Conservation (phyloP, 2,888 invertebrate genomes). For the Amblyjoppa proteus region DNA sequence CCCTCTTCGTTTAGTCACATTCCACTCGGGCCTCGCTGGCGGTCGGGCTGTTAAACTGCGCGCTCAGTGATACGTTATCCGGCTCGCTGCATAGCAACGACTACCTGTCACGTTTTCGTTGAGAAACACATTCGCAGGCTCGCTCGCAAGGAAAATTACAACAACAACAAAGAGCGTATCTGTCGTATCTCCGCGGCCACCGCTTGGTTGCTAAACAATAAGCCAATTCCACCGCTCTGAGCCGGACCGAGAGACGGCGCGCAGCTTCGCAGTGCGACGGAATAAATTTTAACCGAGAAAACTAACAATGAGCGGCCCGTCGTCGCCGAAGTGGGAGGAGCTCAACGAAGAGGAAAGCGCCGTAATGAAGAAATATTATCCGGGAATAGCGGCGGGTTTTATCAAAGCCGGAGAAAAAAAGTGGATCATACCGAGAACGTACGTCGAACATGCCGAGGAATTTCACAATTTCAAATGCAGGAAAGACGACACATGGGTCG, state of each 20-base stretch:
- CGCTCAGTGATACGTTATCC: constrained; percentile 1
- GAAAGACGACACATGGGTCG: not conserved
- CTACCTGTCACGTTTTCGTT: not conserved
- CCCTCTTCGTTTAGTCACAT: constrained; percentile 4
- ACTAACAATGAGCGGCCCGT: not conserved
- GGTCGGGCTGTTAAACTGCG: not conserved
- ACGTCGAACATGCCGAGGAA: not conserved
- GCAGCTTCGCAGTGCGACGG: not conserved
- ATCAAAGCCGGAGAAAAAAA: constrained; percentile 76
- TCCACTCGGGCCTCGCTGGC: not conserved
- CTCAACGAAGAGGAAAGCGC: constrained; percentile 1
- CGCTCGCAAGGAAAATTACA: not conserved
- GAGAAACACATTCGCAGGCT: not conserved
- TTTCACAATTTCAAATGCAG: not conserved
- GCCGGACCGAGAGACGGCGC: not conserved
- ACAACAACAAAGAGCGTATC: not conserved
- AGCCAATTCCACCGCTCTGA: not conserved
- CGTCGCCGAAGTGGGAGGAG: not conserved
- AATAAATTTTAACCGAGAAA: not conserved
- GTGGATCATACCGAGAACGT: not conserved
- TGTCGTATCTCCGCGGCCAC: not conserved
- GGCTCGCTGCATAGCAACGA: constrained; percentile 2
- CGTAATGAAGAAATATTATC: not conserved
- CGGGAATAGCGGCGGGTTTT: not conserved
- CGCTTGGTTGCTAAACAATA: not conserved